Conservation (phyloP, 92 coral and sea anemone species). For the Epizoanthus scotinus region DNA sequence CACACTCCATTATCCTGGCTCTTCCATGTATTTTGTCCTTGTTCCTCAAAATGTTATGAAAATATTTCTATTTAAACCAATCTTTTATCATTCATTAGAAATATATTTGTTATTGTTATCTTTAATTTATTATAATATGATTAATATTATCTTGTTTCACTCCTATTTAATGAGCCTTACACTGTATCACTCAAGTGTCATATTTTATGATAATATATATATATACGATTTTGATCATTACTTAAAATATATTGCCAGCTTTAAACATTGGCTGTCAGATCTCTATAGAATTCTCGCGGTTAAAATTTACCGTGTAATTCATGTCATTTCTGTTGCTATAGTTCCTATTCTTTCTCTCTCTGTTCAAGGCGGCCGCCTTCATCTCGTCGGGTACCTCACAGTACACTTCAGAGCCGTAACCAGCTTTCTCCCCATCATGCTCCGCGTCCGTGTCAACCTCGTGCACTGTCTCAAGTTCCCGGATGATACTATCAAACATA, state of each 20-base stretch:
- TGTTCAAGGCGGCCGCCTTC: conserved; percentile 6
- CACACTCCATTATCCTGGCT: too few species aligned
- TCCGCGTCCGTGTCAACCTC: conserved; percentile 31
- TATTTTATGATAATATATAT: too few species aligned
- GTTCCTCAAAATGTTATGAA: too few species aligned
- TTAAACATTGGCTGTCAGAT: background rate
- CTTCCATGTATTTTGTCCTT: too few species aligned
- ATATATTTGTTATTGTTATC: too few species aligned
- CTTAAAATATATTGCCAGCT: background rate
- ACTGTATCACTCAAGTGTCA: too few species aligned
- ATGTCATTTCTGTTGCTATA: background rate
- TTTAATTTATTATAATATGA: too few species aligned
- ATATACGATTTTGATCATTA: too few species aligned
- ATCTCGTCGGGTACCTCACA: background rate
- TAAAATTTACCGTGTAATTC: conserved; percentile 1
- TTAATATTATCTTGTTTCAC: too few species aligned
- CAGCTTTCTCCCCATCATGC: background rate
- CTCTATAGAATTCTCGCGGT: conserved; percentile 32
- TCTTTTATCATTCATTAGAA: too few species aligned
- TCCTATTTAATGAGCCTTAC: too few species aligned
- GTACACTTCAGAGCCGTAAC: background rate
- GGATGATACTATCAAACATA: conserved; percentile 32
- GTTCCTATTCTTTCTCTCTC: conserved; percentile 19
- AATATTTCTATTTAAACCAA: too few species aligned
- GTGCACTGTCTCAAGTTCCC: conserved; percentile 42